Evolutionary conservation across 2,113 vertebrate species (phyloP), one percentile per base, ranked within the genome.

Genomic region (Hydrochoerus hydrochaeris): DNA sequence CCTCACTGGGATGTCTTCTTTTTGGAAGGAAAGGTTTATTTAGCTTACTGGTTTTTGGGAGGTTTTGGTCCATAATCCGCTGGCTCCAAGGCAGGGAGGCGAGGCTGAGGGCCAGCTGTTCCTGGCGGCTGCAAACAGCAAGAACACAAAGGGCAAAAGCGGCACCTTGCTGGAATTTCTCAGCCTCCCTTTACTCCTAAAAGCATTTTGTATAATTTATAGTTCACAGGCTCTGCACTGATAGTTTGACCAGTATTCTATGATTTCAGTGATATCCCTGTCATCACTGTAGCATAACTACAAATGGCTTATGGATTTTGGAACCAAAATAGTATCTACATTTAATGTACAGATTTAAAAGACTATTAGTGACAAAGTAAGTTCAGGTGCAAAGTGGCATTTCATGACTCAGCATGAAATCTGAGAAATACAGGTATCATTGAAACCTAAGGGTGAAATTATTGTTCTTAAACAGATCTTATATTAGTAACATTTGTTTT

Each of bases 381-480:
- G 71, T 92, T 91, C 16, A 78, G 52, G 57, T 0, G 54, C 30
- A 85, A 22, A 46, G 60, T 26, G 35, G 32, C 14, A 63, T 88
- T 95, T 95, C 13, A 30, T 88, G 69, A 91, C 35, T 92, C 82
- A 90, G 28, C 85, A 30, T 92, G 88, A 78, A 97, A 90, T 85
- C 52, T 95, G 69, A 92, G 84, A 86, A 78, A 87, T 80, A 20
- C 1, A 69, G 58, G 30, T 52, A 69, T 87, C 57, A 80, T n/a
- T 85, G 57, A 92, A 96, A 7, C 26, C 57, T 92, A 30, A 49
- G 11, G n/a, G 35, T 69, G 52, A 93, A 90, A n/a, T 78, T 77
- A 41, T 49, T 80, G 44, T 94, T 46, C 94, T 94, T 84, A 94
- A 94, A 60, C n/a, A 73, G 91, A 83, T 60, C 89, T 30, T 92